These are phyloP conservation scores for Eudyptes chrysolophus DNA, from an alignment of 2,113 vertebrate species.

Conservation along the genomic window DNA sequence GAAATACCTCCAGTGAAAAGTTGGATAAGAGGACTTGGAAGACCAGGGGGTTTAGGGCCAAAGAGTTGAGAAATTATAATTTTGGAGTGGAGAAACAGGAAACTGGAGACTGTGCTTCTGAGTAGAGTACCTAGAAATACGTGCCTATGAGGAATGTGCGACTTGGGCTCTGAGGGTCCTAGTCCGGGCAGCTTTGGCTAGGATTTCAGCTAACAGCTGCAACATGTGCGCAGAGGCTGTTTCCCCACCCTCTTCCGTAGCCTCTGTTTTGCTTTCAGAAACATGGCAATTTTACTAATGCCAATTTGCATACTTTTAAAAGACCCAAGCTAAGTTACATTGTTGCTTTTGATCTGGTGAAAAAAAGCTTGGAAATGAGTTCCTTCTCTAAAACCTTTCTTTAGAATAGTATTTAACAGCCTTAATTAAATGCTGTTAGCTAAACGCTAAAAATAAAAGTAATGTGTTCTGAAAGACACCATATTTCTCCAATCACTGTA, in stretches of 20 bases:
- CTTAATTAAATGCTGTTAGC: neutral
- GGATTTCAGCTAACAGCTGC: neutral
- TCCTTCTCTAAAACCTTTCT: neutral
- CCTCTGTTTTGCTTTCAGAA: neutral
- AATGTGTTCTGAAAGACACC: neutral
- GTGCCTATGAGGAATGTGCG: neutral
- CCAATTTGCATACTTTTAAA: neutral
- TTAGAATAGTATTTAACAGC: neutral
- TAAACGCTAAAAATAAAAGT: neutral
- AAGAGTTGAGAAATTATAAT: neutral
- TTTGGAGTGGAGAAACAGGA: neutral
- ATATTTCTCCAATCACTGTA: neutral
- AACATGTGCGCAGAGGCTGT: accelerated
- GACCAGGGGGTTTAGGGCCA: neutral
- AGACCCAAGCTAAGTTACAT: neutral
- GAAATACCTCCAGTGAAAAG: neutral
- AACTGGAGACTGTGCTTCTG: neutral
- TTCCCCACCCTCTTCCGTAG: neutral
- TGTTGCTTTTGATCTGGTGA: neutral
- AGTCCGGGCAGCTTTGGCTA: neutral
- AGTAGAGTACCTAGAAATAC: neutral
- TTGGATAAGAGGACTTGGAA: neutral
- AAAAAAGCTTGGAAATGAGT: neutral
- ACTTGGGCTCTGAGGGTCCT: neutral
- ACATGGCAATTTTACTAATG: neutral